Evolutionary conservation across 2,888 invertebrate species (phyloP).

Genomic region (Molorchus minor): DNA sequence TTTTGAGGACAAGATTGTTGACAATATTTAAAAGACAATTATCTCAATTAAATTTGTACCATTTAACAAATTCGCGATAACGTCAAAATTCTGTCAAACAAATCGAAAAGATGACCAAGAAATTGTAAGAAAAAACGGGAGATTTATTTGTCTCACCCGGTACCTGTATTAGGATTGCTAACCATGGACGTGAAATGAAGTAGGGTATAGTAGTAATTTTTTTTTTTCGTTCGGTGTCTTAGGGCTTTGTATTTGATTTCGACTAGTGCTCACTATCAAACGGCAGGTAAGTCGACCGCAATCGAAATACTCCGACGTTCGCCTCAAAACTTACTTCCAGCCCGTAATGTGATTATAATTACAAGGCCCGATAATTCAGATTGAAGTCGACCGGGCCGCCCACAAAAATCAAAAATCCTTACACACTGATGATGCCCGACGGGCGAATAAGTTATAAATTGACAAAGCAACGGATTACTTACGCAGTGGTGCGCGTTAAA

Average conservation of each 20-base stretch:
- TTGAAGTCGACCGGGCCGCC: slow-evolving; percentile 58
- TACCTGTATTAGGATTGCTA: no score
- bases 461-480: slow-evolving; percentile 53
- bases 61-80: no score
- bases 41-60: no score
- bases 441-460: slow-evolving; percentile 59
- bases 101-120: no score
- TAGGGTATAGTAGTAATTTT: no score
- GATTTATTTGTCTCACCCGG: no score
- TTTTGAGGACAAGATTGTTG: neutral
- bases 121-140: no score
- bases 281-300: neutral
- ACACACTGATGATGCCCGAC: slow-evolving; percentile 59
- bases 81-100: no score
- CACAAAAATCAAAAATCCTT: slow-evolving; percentile 61
- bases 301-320: neutral
- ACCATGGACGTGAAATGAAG: no score
- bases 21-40: neutral
- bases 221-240: no score
- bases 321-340: slow-evolving; percentile 42
- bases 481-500: slow-evolving; percentile 26
- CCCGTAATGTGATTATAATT: slow-evolving; percentile 61
- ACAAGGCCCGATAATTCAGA: slow-evolving; percentile 59
- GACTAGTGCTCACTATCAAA: no score
- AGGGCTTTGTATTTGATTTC: no score